Base-by-base conservation (phyloP, 2,113 vertebrate species). In the Mesoclemmys tuberculata region DNA sequence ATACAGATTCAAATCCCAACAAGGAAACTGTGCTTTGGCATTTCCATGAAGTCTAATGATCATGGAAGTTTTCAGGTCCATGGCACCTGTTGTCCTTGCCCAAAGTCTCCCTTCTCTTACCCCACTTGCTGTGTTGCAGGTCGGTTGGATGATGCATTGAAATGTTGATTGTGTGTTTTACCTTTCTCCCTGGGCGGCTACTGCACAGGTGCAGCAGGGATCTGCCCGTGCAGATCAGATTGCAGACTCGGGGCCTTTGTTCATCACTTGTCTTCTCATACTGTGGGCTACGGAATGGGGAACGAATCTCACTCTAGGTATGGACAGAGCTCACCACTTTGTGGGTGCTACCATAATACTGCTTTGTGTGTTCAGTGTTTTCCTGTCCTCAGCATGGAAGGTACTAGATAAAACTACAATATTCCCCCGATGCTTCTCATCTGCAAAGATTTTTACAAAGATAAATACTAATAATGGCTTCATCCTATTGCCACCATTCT, bases 271-370 rank as follows among this genome's bases (percentile, higher is more conserved):
- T 48, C 85, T 35, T 31, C 21, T 89, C 80, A 93, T 74, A 90
- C 64, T 90, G 90, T 93, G 92, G 92, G 41, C 48, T 82, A 41
- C 0, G 1, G 82, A 78, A 88, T 90, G 93, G 96, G 95, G 96
- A 97, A 55, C 12, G 6, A n/a, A 31, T 12, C 82, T 94, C 94
- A 87, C 78, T 86, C 56, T 94, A 94, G 96, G 95, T 96, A 96
- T 93, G 95, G 93, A 95, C 83, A 90, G 94, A 41, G 58, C 89
- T 83, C 21, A 3, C 2, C 7, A 3, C 27, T 19, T 35, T 78
- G 52, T 79, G 85, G 54, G 74, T 88, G 1, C 38, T 46, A 27
- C 74, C 41, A 46, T 1, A 58, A 75, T 48, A 38, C 0, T 0
- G 18, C 27, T 92, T 84, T 92, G 0, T 52, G 85, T 87, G 2